Evolutionary conservation across 2,888 invertebrate genomes (phyloP), one percentile per base, ranked within the genome.

Genomic region (Acleris cristana): DNA sequence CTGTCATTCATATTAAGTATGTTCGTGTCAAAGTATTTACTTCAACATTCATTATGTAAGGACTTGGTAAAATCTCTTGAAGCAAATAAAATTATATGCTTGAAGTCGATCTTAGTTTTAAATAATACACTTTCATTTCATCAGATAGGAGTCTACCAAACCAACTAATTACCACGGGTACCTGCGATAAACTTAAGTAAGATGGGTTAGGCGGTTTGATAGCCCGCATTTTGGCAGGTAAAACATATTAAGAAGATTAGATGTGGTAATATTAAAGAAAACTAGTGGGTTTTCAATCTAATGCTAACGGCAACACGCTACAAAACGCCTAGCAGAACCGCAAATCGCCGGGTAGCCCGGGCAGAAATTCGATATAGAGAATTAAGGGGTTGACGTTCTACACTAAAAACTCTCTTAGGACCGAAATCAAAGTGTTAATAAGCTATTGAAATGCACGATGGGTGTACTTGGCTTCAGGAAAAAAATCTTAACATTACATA

Each of bases 401-500:
- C 16, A 30, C n/a, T 30, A 23, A 61, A 56, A 51, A 51, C 45
- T 52, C 14, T 3, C 10, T 30, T 30, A 34, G 14, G 45, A n/a
- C 18, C 45, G 44, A 52, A 48, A 23, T 18, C 26, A 7, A 57
- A 45, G n/a, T 14, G 6, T 30, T 57, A 21, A 53, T 23, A n/a
- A 18, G 10, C 56, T 12, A 23, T 23, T 21, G 52, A 7, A 40
- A 40, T 40, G 45, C 48, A 57, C 45, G 56, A 53, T 52, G n/a
- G 52, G 52, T n/a, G n/a, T 56, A 56, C 16, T 51, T 52, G 21
- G 56, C 30, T 57, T 52, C 56, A 8, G 12, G 40, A 61, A 63
- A 67, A 67, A 62, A 67, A 67, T 44, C 16, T 48, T 51, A 52
- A 59, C 55, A 70, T 71, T 81, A 80, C 80, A 80, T 81, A 81